These are phyloP conservation scores for Pristionchus maxplancki DNA, from an alignment of 2,888 invertebrate genomes.

Conservation along the genomic window DNA sequence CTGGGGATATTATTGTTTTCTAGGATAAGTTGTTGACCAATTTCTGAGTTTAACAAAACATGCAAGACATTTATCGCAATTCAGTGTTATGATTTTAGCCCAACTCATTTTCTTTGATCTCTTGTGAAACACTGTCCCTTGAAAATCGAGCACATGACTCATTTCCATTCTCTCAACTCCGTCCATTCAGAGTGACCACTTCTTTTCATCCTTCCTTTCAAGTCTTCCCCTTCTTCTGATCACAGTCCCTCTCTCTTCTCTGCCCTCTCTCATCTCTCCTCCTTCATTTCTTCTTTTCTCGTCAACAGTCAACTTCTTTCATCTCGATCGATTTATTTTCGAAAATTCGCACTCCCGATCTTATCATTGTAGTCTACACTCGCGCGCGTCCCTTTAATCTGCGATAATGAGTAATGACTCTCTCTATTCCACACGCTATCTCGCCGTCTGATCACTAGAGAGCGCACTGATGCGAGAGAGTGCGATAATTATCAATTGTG, in stretches of 20 bases:
- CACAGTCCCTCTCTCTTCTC: not conserved
- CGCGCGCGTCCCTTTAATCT: no score
- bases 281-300: not conserved
- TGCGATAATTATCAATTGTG: constrained; percentile 42
- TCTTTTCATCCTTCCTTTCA: not conserved
- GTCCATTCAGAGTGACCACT: not conserved
- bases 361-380: not conserved
- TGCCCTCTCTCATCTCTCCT: not conserved
- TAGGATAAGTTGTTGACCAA: no score
- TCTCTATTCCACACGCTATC: no score
- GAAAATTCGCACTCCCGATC: not conserved
- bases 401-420: no score
- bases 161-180: not conserved
- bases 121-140: not conserved
- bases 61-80: no score
- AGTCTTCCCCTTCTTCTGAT: constrained; percentile 16
- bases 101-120: not conserved
- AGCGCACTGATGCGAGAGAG: not conserved
- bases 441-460: no score
- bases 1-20: no score
- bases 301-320: constrained; percentile 10
- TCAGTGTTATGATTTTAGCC: no score
- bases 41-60: no score
- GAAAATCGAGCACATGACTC: not conserved
- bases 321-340: not conserved